phyloP scores from a whole-genome alignment of 2,797 vertebrate species.

The Thalassophryne amazonica region DNA sequence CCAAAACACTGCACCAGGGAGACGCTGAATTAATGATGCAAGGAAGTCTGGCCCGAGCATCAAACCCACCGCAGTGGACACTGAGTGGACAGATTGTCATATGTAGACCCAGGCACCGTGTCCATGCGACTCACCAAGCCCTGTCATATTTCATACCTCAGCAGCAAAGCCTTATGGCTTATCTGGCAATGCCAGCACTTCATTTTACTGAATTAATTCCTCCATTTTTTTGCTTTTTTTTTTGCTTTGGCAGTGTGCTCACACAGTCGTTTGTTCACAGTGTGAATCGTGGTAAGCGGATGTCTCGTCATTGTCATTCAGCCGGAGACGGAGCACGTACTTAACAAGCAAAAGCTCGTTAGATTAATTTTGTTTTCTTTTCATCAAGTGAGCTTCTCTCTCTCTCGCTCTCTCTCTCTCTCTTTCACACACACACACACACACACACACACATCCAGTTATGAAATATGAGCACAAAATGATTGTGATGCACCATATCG shows the following conservation, averaged over 20 bases:
- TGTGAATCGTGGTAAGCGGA: constrained; percentile 49
- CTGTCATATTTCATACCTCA: constrained; percentile 48
- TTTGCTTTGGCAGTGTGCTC: constrained; percentile 67
- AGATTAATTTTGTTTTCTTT: constrained; percentile 69
- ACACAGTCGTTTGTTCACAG: constrained; percentile 71
- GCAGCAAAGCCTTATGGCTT: constrained; percentile 49
- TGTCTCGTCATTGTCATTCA: constrained; percentile 71
- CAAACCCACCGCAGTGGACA: constrained; percentile 33
- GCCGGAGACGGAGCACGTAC: constrained; percentile 55
- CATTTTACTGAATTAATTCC: constrained; percentile 61
- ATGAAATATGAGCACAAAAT: constrained; percentile 67
- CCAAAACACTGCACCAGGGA: constrained; percentile 55
- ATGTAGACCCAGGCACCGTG: constrained; percentile 27
- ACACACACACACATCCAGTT: no score
- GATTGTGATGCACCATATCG: constrained; percentile 58
- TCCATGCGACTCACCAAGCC: constrained; percentile 30
- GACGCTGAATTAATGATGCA: constrained; percentile 66
- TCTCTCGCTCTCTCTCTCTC: no score
- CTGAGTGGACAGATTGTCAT: constrained; percentile 39
- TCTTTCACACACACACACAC: no score
- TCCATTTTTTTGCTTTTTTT: constrained; percentile 66
- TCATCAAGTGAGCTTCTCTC: constrained; percentile 35
- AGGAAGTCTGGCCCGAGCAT: constrained; percentile 45
- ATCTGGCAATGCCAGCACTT: constrained; percentile 64
- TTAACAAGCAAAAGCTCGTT: constrained; percentile 76